phyloP scores from a whole-genome alignment of 1,140 invertebrate genomes.

The Danaus melanippus region DNA sequence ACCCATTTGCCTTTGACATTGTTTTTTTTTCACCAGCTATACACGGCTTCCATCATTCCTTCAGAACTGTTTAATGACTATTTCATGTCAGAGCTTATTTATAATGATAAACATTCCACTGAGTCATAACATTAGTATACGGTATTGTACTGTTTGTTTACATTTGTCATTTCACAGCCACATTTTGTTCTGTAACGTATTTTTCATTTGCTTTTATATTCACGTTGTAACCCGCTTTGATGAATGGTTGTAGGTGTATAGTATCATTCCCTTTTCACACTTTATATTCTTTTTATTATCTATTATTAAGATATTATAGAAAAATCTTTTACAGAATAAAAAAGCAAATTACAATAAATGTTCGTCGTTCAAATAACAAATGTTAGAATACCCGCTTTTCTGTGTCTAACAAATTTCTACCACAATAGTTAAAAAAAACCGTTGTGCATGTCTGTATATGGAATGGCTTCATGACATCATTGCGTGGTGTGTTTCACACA shows the following conservation, averaged over 20 bases:
- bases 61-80: constrained; percentile 4
- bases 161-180: constrained; percentile 16
- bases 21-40: constrained; percentile 29
- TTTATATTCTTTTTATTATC: constrained; percentile 3
- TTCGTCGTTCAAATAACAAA: background rate
- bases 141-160: constrained; percentile 18
- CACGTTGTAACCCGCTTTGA: constrained; percentile 15
- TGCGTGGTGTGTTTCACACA: constrained; percentile 72
- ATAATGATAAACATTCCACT: constrained; percentile 20
- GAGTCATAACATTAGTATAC: constrained; percentile 15
- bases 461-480: constrained; percentile 72
- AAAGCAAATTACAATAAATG: constrained; percentile 4
- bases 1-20: constrained; percentile 57
- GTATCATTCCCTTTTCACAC: constrained; percentile 2
- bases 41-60: constrained; percentile 21
- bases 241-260: constrained; percentile 11
- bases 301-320: background rate
- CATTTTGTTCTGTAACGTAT: constrained; percentile 14
- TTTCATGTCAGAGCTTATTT: constrained; percentile 12
- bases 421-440: constrained; percentile 41
- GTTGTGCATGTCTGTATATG: constrained; percentile 63
- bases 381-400: constrained; percentile 35
- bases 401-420: constrained; percentile 52
- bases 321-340: background rate
- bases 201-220: constrained; percentile 20